These are phyloP conservation scores for Chalcosyrphus nemorum DNA, from an alignment of 2,888 invertebrate genomes.

Conservation along the genomic window DNA sequence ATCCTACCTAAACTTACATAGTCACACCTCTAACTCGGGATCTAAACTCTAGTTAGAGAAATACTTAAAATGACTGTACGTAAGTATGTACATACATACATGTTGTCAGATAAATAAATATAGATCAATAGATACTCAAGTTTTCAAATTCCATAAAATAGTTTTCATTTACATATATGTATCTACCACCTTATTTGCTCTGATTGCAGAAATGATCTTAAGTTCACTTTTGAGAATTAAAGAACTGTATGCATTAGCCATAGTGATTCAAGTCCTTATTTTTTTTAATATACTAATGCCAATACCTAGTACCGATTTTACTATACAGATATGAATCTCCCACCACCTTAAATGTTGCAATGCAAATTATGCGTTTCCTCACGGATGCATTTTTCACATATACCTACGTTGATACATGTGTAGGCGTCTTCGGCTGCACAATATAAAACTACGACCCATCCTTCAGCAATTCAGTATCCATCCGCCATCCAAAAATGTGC, in stretches of 20 bases:
- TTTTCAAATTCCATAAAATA: no score
- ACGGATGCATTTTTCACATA: background rate
- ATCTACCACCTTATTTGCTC: background rate
- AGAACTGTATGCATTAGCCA: background rate
- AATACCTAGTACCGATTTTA: background rate
- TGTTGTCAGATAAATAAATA: no score
- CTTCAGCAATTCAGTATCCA: background rate
- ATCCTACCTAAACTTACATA: no score
- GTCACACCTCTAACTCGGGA: no score
- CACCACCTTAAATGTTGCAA: background rate
- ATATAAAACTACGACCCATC: conserved; percentile 35
- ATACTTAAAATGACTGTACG: no score
- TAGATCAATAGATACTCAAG: no score
- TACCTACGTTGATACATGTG: background rate
- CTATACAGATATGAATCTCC: background rate
- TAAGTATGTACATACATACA: background rate
- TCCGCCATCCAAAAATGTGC: conserved; percentile 41
- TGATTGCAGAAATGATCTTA: background rate
- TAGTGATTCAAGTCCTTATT: background rate
- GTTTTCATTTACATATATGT: background rate
- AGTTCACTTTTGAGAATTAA: background rate
- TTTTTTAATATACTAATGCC: background rate
- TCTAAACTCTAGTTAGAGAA: no score
- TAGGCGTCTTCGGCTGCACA: conserved; percentile 18
- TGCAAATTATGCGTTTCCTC: background rate